Evolutionary conservation across 2,888 invertebrate species (phyloP).

Genomic region (Leptura quadrifasciata): DNA sequence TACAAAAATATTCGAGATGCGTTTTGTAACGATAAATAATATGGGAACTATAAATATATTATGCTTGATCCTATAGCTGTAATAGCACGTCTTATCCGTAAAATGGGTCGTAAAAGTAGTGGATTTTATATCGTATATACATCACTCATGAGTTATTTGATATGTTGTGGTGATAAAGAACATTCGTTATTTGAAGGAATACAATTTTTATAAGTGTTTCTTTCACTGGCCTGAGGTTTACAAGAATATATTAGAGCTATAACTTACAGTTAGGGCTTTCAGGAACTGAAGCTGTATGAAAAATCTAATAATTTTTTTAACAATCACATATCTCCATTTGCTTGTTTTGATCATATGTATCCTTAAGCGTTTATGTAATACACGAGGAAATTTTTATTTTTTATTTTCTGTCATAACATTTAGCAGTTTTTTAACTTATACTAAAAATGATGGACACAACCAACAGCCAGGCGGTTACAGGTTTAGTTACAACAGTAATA

Average conservation of each 20-base stretch:
- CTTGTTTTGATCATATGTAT: not conserved
- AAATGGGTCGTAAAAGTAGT: not conserved
- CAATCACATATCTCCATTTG: not conserved
- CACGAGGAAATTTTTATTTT: too few species aligned
- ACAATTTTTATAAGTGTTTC: slow-evolving; percentile 1
- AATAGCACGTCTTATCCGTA: not conserved
- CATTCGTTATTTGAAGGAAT: not conserved
- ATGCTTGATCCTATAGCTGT: too few species aligned
- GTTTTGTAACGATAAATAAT: not conserved
- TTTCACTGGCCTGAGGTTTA: not conserved
- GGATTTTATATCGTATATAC: slow-evolving; percentile 1
- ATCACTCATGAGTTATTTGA: not conserved
- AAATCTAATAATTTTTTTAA: too few species aligned
- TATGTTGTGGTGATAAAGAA: not conserved
- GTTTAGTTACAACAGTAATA: too few species aligned
- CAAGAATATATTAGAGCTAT: not conserved
- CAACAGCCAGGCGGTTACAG: too few species aligned
- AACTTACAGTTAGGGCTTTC: not conserved
- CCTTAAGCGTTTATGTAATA: too few species aligned
- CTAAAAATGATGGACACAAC: too few species aligned
- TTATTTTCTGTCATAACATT: too few species aligned
- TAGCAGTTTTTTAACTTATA: too few species aligned
- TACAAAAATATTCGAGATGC: not conserved
- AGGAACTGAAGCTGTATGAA: not conserved
- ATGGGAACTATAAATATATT: too few species aligned